These are phyloP conservation scores for Menidia menidia DNA, from an alignment of 2,797 vertebrate species.

Conservation along the genomic window DNA sequence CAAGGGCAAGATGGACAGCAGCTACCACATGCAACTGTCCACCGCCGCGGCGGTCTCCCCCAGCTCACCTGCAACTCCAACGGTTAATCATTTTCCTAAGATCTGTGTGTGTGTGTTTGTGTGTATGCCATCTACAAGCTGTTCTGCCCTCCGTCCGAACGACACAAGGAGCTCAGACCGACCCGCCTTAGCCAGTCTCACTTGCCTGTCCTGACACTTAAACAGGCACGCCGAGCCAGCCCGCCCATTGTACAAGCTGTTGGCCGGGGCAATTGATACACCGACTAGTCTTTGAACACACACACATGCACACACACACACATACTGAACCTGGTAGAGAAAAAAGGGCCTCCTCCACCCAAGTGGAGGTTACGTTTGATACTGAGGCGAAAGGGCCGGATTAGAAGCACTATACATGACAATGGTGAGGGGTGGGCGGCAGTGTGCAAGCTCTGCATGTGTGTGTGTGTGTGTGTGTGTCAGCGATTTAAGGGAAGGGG, in stretches of 20 bases:
- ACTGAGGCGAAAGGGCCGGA: constrained; percentile 92
- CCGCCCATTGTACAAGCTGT: constrained; percentile 91
- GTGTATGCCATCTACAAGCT: constrained; percentile 84
- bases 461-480: constrained; percentile 46
- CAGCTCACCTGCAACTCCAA: constrained; percentile 90
- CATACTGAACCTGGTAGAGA: constrained; percentile 84
- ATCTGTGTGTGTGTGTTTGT: constrained; percentile 53
- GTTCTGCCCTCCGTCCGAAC: constrained; percentile 27
- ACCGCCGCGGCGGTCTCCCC: constrained; percentile 85
- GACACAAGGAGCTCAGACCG: constrained; percentile 57
- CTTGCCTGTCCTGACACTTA: constrained; percentile 89
- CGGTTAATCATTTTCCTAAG: constrained; percentile 80
- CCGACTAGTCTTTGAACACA: constrained; percentile 75
- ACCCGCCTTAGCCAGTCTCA: constrained; percentile 34
- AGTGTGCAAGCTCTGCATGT: constrained; percentile 79
- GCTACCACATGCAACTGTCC: constrained; percentile 58
- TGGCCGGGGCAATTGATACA: constrained; percentile 95
- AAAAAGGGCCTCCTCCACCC: constrained; percentile 91
- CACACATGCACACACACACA: constrained; percentile 81
- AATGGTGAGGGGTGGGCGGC: constrained; percentile 87
- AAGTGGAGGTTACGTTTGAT: constrained; percentile 96
- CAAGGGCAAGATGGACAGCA: constrained; percentile 71
- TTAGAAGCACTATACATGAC: constrained; percentile 98
- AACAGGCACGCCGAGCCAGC: constrained; percentile 90
- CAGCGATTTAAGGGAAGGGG: constrained; percentile 61